Base-by-base conservation (phyloP, 2,888 invertebrate genomes). In the Chironomus tentans region DNA sequence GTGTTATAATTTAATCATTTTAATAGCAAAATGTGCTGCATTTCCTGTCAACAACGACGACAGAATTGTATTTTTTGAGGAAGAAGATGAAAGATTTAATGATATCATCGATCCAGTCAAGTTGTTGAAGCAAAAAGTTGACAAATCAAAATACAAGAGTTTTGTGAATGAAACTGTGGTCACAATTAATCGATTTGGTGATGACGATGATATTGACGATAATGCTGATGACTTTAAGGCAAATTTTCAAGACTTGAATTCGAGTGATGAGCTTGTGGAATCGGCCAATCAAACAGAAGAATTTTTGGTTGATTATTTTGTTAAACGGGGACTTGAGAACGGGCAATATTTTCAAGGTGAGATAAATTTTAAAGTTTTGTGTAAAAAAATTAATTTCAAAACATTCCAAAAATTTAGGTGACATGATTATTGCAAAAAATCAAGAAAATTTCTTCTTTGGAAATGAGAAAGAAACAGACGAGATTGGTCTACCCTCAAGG, bases 291-390 rank as follows among this genome's bases (percentile, higher is more conserved):
- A 24, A 3, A 65, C 13, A 12, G 18, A 12, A 4, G 56, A 56
- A 15, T n/a, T 15, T 3, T 56, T 56, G n/a, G 15, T 38, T 38
- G 38, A 56, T n/a, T 2, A 56, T n/a, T 56, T 7, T 12, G 65
- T 22, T 0, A 46, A 68, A 7, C 22, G 5, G 3, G 7, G 28
- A 22, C 21, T 24, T 12, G 56, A 71, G 50, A 12, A 73, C 22
- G 72, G 72, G 4, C n/a, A 62, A 21, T 62, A 15, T 73, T 73
- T 62, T 12, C 72, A 73, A 62, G 72, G 56, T 56, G 18, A 56
- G 18, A 2, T 38, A 2, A 38, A 0, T 38, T 38, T 24, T 3
- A 3, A 24, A 24, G 2, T 24, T 24, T 3, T 24, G 22, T n/a
- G n/a, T n/a, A n/a, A n/a, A n/a, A n/a, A n/a, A n/a, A n/a, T 24